Evolutionary conservation across 2,888 invertebrate species (phyloP), one percentile per base, ranked within the genome.

Genomic region (Eilema depressum): DNA sequence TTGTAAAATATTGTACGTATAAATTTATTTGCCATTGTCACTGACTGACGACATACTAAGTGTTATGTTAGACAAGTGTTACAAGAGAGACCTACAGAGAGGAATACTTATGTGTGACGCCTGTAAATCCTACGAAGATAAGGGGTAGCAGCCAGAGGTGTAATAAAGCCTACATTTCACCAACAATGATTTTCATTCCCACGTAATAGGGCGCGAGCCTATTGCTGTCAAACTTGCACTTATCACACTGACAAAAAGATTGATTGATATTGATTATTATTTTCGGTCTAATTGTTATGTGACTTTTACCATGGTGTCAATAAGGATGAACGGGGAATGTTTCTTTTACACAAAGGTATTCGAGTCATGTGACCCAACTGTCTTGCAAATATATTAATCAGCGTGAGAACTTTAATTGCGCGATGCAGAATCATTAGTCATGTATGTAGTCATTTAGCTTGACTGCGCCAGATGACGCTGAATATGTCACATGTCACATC

Each of bases 1-100:
- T 73, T 62, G 60, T 76, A 74, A 68, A 80, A 70, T 71, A 71
- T 72, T 57, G 71, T 68, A 68, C 62, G 64, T 74, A 70, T 63
- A 71, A 75, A 77, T 82, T 80, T 80, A 73, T 80, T 72, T 70
- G 73, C 74, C 71, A 75, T 80, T 80, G 82, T 80, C 70, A 66
- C 65, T 73, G 72, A 68, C 64, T 70, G 81, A 70, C 70, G 80
- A 82, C 75, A 71, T 75, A 74, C 68, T 73, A 70, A 73, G 80
- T 73, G 65, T 75, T 73, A 74, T 66, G 62, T 69, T n/a, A n/a
- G n/a, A n/a, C n/a, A n/a, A n/a, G 37, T 71, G 73, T 74, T 71
- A 75, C 80, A 67, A 68, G 71, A 28, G 63, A 66, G 75, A 70
- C 63, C 70, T 80, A 65, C 69, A 66, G 70, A n/a, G 10, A 20